These are phyloP conservation scores for Agapornis canus DNA, from an alignment of 2,797 vertebrate species.

Conservation along the genomic window DNA sequence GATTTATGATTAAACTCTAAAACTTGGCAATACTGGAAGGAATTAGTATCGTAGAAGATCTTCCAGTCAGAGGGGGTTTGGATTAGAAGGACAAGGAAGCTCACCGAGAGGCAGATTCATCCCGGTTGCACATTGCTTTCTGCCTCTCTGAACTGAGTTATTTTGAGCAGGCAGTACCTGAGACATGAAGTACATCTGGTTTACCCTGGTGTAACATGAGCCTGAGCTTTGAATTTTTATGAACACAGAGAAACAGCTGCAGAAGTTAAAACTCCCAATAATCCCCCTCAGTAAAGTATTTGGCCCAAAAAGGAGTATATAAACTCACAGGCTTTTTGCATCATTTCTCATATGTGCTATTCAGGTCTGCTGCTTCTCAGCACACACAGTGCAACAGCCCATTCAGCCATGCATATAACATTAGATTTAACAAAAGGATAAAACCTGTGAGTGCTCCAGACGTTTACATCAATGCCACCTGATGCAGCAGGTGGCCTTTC, in stretches of 20 bases:
- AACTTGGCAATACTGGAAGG: background rate
- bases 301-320: constrained; percentile 22
- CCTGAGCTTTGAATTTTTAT: constrained; percentile 1
- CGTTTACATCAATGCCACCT: background rate
- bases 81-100: background rate
- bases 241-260: constrained; percentile 53
- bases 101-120: background rate
- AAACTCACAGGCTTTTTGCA: constrained; percentile 34
- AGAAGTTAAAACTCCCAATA: constrained; percentile 22
- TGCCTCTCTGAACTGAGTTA: background rate
- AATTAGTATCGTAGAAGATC: background rate
- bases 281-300: constrained; percentile 4
- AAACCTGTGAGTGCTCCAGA: background rate
- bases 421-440: background rate
- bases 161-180: constrained; percentile 13
- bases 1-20: background rate
- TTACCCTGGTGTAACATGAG: background rate
- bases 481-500: background rate
- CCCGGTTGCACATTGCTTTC: background rate
- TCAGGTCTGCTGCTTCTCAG: background rate
- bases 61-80: background rate
- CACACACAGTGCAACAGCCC: background rate
- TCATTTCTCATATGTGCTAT: background rate
- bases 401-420: background rate
- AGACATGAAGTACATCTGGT: background rate